phyloP scores from a whole-genome alignment of 2,113 vertebrate species.

The Girardinichthys multiradiatus region DNA sequence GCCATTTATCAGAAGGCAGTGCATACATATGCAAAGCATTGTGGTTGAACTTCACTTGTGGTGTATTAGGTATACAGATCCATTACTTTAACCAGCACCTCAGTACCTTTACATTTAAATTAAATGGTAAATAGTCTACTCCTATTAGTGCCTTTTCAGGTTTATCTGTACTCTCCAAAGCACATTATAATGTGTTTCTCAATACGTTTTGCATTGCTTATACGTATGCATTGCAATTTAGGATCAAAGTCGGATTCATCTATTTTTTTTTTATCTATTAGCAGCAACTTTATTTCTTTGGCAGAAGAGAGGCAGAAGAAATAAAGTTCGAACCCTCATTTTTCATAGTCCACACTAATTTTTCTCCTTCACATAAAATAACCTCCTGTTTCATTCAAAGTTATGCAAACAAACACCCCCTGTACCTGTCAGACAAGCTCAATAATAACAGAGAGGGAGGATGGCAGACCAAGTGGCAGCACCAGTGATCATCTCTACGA shows the following conservation, averaged over 20 bases:
- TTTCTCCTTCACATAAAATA: constrained; percentile 17
- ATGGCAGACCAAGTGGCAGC: constrained; percentile 67
- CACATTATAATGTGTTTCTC: not conserved
- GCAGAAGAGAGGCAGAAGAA: too few relatives aligned
- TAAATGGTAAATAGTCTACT: constrained; percentile 1
- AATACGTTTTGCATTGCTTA: not conserved
- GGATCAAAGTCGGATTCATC: not conserved
- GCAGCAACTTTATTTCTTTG: not conserved
- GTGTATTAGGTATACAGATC: not conserved
- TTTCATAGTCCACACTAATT: not conserved
- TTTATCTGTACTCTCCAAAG: not conserved
- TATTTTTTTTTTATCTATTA: not conserved
- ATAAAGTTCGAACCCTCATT: not conserved
- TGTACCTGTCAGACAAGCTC: constrained; percentile 41
- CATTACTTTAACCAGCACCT: not conserved
- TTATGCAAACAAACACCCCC: constrained; percentile 29
- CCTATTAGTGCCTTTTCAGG: constrained; percentile 1
- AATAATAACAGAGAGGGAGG: constrained; percentile 28
- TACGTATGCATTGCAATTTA: not conserved
- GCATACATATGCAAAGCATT: constrained; percentile 11
- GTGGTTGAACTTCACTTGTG: constrained; percentile 6
- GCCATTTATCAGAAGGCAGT: constrained; percentile 31
- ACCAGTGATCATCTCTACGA: constrained; percentile 73
- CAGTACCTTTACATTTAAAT: not conserved
- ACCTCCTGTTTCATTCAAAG: constrained; percentile 13